Conservation (phyloP, 2,888 invertebrate genomes). For the Dusona sp. region DNA sequence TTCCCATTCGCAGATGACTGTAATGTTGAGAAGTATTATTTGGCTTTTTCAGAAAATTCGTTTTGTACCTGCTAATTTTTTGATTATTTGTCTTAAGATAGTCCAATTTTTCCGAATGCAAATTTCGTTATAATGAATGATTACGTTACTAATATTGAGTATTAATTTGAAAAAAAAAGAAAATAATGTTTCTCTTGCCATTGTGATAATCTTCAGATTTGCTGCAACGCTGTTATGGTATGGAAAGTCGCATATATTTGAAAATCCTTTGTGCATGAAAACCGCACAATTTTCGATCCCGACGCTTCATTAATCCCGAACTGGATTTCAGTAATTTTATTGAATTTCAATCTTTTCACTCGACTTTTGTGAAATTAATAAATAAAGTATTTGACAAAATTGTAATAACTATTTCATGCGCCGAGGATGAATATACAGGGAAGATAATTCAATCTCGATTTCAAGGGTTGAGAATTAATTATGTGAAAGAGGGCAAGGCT, state of each 20-base stretch:
- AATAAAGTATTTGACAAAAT: background rate
- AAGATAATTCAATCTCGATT: background rate
- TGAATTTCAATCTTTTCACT: background rate
- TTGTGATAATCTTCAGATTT: too few relatives aligned
- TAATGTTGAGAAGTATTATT: background rate
- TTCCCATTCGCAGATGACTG: too few relatives aligned
- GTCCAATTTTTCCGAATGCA: background rate
- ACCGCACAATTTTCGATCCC: background rate
- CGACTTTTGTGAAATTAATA: background rate
- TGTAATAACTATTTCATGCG: background rate
- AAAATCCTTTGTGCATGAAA: background rate
- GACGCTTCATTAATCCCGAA: background rate
- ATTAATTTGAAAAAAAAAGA: background rate
- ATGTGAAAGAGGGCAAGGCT: background rate
- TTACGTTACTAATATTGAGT: background rate
- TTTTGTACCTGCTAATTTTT: background rate
- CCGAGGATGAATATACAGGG: background rate
- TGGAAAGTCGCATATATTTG: background rate
- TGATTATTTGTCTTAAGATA: background rate
- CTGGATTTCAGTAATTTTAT: background rate
- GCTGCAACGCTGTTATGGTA: too few relatives aligned
- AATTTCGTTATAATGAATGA: background rate
- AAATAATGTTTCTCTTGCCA: background rate
- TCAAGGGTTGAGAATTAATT: constrained; percentile 15
- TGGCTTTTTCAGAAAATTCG: background rate